phyloP scores from a whole-genome alignment of 2,888 invertebrate species.

The Furcula furcula region DNA sequence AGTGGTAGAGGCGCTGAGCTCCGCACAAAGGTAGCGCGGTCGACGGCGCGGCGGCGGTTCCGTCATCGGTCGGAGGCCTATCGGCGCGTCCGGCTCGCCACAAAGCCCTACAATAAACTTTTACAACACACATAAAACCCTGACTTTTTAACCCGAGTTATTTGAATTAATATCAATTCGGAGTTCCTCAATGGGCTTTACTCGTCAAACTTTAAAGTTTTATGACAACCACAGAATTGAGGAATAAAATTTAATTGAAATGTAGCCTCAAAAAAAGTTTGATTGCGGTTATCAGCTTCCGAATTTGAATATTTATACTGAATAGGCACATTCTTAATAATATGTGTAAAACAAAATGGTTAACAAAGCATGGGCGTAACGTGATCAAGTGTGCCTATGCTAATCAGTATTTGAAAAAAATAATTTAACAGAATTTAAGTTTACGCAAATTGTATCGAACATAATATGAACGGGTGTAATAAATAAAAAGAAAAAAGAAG shows the following conservation, averaged over 20 bases:
- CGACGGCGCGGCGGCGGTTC: slow-evolving; percentile 50
- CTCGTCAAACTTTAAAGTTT: slow-evolving; percentile 81
- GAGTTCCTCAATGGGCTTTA: slow-evolving; percentile 81
- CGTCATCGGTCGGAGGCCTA: slow-evolving; percentile 60
- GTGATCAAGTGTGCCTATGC: too few species aligned
- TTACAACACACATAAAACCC: slow-evolving; percentile 80
- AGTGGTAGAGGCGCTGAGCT: slow-evolving; percentile 18
- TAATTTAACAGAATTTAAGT: too few species aligned
- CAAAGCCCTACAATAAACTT: slow-evolving; percentile 80
- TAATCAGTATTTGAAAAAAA: too few species aligned
- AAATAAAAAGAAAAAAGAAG: too few species aligned
- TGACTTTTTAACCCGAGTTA: slow-evolving; percentile 81
- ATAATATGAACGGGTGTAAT: too few species aligned
- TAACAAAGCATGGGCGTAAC: slow-evolving; percentile 22
- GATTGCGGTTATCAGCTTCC: slow-evolving; percentile 80
- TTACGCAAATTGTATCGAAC: too few species aligned
- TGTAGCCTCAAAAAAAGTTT: slow-evolving; percentile 73
- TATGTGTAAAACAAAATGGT: slow-evolving; percentile 36
- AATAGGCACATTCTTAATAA: slow-evolving; percentile 43
- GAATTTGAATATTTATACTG: slow-evolving; percentile 80
- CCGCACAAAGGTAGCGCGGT: slow-evolving; percentile 33
- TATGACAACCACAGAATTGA: slow-evolving; percentile 77
- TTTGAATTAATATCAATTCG: slow-evolving; percentile 82
- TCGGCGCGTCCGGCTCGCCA: slow-evolving; percentile 78
- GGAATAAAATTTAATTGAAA: slow-evolving; percentile 82